Percentiles rank a stretch among this genome's conserved stretches.
Evolutionary conservation across 2,888 invertebrate species (phyloP).

Genomic region (Macrophya alboannulata): DNA sequence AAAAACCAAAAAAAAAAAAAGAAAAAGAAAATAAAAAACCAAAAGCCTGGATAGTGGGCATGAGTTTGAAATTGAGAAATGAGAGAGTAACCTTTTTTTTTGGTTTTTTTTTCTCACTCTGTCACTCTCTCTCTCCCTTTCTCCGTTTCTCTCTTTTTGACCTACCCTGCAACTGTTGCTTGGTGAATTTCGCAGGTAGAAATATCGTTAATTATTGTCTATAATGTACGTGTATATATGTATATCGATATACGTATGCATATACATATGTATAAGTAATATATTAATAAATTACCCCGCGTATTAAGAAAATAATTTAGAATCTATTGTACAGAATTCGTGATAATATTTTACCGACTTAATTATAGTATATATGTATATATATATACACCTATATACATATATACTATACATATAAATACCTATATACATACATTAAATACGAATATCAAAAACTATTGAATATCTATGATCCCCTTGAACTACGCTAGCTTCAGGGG

Average conservation of each 20-base stretch:
- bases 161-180: conserved; percentile 69
- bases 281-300: conserved; percentile 4
- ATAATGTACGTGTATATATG: conserved; percentile 48
- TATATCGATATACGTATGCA: conserved; percentile 31
- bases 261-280: conserved; percentile 20
- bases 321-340: conserved; percentile 51
- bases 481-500: not conserved
- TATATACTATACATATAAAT: conserved; percentile 19
- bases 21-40: not conserved
- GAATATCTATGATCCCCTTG: not conserved
- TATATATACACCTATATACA: conserved; percentile 17
- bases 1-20: not conserved
- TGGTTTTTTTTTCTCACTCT: not conserved
- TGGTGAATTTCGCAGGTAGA: conserved; percentile 64
- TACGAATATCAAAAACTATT: conserved; percentile 36
- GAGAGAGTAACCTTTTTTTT: not conserved
- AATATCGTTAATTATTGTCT: conserved; percentile 47
- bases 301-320: conserved; percentile 33
- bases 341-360: conserved; percentile 53
- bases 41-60: not conserved
- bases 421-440: conserved; percentile 16
- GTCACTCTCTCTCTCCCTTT: not conserved
- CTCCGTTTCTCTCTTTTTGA: too few relatives aligned
- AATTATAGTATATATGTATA: not conserved
- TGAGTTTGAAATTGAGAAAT: not conserved